phyloP scores from a whole-genome alignment of 2,888 invertebrate species.

The Caenorhabditis sp. region DNA sequence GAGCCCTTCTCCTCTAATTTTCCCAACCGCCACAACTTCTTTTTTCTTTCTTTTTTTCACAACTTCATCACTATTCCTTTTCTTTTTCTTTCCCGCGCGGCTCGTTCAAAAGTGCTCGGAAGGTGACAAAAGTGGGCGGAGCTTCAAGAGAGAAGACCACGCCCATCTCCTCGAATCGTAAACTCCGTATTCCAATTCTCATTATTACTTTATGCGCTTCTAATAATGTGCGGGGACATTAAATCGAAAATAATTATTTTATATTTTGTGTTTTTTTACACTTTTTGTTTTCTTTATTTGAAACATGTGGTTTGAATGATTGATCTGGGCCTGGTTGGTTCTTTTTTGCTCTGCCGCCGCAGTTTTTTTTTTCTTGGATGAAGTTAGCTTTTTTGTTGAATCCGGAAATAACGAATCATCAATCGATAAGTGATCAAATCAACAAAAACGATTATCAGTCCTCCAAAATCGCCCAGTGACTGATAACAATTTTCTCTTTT shows the following conservation, averaged over 20 bases:
- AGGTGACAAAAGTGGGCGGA: not conserved
- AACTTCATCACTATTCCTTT: not conserved
- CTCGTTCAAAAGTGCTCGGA: not conserved
- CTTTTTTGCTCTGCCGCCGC: no score
- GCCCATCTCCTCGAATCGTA: not conserved
- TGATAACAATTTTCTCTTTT: not conserved
- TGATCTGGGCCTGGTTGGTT: not conserved
- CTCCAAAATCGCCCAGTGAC: not conserved
- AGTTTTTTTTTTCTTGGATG: no score
- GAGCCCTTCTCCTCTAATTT: not conserved
- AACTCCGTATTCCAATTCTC: not conserved
- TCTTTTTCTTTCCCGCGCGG: not conserved
- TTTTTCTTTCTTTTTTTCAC: not conserved
- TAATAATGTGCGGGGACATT: not conserved
- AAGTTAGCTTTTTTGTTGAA: not conserved
- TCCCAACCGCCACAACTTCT: not conserved
- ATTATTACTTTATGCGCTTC: not conserved
- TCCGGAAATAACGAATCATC: not conserved
- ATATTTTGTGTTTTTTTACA: not conserved
- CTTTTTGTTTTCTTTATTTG: not conserved
- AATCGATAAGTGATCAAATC: slow-evolving; percentile 1
- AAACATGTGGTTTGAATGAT: not conserved
- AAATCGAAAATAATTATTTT: not conserved
- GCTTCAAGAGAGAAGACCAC: no score
- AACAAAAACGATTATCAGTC: slow-evolving; percentile 1